Evolutionary conservation across 1,140 invertebrate genomes (phyloP).

Genomic region (Brachionus paranguensis): DNA sequence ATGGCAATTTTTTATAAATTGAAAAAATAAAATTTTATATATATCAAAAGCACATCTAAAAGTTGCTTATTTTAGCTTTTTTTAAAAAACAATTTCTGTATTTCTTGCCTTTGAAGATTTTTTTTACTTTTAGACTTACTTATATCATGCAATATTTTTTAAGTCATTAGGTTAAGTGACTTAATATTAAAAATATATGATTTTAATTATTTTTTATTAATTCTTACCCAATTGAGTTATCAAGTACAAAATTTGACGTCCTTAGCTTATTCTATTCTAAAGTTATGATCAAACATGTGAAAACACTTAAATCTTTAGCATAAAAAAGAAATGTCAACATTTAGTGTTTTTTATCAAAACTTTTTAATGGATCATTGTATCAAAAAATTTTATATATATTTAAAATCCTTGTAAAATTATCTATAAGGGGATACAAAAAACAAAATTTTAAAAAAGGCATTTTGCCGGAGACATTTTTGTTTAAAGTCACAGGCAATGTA

Average conservation of each 20-base stretch:
- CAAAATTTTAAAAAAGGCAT: too few relatives aligned
- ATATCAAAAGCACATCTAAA: too few relatives aligned
- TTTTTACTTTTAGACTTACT: not conserved
- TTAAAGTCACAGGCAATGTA: too few relatives aligned
- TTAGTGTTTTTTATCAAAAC: not conserved
- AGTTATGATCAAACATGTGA: not conserved
- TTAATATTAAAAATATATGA: not conserved
- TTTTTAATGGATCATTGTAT: not conserved
- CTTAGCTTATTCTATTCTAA: not conserved
- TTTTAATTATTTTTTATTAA: not conserved
- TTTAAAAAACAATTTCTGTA: not conserved
- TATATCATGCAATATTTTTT: not conserved
- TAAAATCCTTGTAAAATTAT: not conserved
- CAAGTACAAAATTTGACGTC: not conserved
- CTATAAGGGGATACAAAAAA: not conserved
- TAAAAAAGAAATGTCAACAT: not conserved
- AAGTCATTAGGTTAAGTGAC: not conserved
- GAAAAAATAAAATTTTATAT: too few relatives aligned
- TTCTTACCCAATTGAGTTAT: not conserved
- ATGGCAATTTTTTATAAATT: too few relatives aligned
- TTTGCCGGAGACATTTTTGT: too few relatives aligned
- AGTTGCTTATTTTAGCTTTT: not conserved
- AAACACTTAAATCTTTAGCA: not conserved
- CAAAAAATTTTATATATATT: not conserved
- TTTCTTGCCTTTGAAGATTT: not conserved